Evolutionary conservation across 2,113 vertebrate species (phyloP), one percentile per base, ranked within the genome.

Genomic region (Alaudala cheleensis): DNA sequence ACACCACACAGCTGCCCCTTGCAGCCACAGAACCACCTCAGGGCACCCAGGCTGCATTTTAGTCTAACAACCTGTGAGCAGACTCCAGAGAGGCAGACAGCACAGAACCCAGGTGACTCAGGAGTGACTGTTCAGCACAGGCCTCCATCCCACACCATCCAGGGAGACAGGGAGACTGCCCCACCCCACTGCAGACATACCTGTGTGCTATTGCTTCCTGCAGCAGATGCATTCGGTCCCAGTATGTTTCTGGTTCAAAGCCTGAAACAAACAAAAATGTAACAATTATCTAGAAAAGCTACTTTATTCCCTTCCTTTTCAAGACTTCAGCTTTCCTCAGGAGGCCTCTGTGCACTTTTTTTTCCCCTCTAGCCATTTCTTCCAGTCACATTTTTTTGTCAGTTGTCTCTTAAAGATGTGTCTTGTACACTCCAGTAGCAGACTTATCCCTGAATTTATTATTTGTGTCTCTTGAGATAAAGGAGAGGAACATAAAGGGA

Each of bases 151-250:
- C 37, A 9, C 50, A 11, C 2, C 6, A n/a, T 4, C 44, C 69
- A 51, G 49, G 58, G 47, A 77, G 47, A n/a, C 2, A 81, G 0
- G 6, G 88, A 20, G 88, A 20, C n/a, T 40, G 40, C 12, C 22
- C 60, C 50, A 31, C 53, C 26, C 45, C 9, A 14, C 53, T 60
- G 62, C 72, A 15, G 42, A 87, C 96, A 31, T 40, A 99, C 99
- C 99, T 99, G 98, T 98, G 98, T 3, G 99, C 98, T 77, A 99
- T 99, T 85, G 98, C 98, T 95, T 99, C 99, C 96, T 99, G 99
- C 14, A 99, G 98, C 33, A 99, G 98, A 93, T 99, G 99, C 99
- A 99, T 99, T 88, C 99, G 98, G 79, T 99, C 99, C 99, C 99
- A 99, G 92, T 99, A 99, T 0, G 99, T 99, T 95, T 99, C 99